Evolutionary conservation across 2,113 vertebrate genomes (phyloP), one percentile per base, ranked within the genome.

Genomic region (Phalacrocorax carbo): DNA sequence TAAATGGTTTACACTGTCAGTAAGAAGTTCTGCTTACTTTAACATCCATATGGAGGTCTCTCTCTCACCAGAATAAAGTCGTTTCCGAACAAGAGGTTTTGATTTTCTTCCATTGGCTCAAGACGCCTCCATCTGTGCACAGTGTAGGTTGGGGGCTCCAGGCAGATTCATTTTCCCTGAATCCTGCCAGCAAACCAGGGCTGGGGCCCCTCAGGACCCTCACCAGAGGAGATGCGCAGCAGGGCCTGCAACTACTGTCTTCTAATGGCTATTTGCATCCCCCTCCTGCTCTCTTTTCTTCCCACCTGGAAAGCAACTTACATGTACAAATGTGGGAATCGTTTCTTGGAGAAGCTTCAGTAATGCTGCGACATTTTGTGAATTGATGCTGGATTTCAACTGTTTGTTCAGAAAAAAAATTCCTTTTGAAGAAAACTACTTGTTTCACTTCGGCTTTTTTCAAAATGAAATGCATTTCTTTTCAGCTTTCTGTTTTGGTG

Each of bases 51-150:
- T 42, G 90, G 57, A 94, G 27, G 11, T 52, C 49, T 58, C 71
- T 55, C 7, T n/a, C 34, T 62, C 44, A 51, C 17, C 64, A 71
- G 75, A 82, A 73, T 46, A 30, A 91, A 94, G 19, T 58, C 0
- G 0, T 92, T 94, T 82, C 52, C 65, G 77, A 95, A 54, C 82
- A 92, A 86, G 57, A 91, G 69, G 72, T 66, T 94, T 97, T 88
- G 69, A 52, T 92, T 96, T 82, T 66, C 64, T 83, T 81, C 72
- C 48, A 7, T 5, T 57, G 86, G 86, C 88, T 93, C 51, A 62
- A 66, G 86, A 79, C 0, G 0, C 46, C 65, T 88, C 82, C 90
- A 90, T 92, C 92, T 94, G 92, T 86, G 60, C 72, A 46, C 36
- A 25, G 27, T 7, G 9, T 7, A 55, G 62, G 36, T 60, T 73